phyloP scores from a whole-genome alignment of 37 sponge, comb jelly and placozoan genomes.

The Agelas oroides region DNA sequence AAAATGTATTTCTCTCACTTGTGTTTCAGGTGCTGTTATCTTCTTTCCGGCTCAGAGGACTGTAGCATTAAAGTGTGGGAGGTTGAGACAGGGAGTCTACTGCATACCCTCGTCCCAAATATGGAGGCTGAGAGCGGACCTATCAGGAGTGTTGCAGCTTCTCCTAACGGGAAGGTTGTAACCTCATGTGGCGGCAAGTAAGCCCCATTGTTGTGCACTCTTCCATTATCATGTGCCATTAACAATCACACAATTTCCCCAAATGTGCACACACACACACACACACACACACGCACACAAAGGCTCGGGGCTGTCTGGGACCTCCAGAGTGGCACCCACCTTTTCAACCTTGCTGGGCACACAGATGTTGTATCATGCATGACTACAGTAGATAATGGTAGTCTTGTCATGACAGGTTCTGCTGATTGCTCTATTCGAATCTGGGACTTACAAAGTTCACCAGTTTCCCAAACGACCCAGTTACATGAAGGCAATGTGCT shows the following conservation, averaged over 20 bases:
- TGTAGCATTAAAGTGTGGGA: slow-evolving; percentile 44
- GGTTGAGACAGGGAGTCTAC: slow-evolving; percentile 9
- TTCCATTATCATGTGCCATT: not conserved
- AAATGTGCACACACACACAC: too few species aligned
- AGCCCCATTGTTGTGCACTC: not conserved
- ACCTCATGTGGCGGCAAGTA: not conserved
- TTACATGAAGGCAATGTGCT: slow-evolving; percentile 8
- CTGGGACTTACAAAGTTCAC: slow-evolving; percentile 63
- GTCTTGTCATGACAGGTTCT: slow-evolving; percentile 54
- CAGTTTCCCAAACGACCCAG: slow-evolving; percentile 22
- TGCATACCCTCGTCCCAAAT: slow-evolving; percentile 7
- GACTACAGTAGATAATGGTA: slow-evolving; percentile 27
- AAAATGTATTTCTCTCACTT: too few species aligned
- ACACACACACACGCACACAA: not conserved
- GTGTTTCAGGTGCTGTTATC: not conserved
- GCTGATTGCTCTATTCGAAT: slow-evolving; percentile 30
- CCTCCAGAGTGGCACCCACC: slow-evolving; percentile 14
- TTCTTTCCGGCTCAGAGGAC: slow-evolving; percentile 31
- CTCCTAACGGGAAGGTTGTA: slow-evolving; percentile 19
- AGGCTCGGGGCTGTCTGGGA: slow-evolving; percentile 54
- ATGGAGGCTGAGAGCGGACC: not conserved
- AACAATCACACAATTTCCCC: too few species aligned
- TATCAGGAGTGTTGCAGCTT: slow-evolving; percentile 19
- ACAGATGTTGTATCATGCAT: not conserved
- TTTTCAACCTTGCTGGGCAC: slow-evolving; percentile 37